These are phyloP conservation scores for Colistium nudipinnis DNA, from an alignment of 2,113 vertebrate species.

Conservation along the genomic window DNA sequence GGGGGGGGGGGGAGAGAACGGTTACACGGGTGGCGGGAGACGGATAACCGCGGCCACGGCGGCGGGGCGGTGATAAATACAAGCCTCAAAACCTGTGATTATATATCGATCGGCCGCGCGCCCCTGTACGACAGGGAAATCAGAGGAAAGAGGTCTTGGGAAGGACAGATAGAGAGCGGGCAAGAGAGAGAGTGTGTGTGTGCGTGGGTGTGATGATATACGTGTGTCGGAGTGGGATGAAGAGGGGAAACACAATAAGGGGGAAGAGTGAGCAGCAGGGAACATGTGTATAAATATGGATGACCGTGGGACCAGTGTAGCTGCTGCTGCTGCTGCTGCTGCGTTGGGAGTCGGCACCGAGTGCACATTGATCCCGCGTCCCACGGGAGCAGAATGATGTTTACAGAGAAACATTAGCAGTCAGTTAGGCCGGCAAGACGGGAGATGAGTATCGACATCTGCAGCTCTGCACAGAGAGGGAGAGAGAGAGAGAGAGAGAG, in stretches of 20 bases:
- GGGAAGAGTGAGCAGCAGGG: constrained; percentile 37
- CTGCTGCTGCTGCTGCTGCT: constrained; percentile 25
- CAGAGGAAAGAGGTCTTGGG: constrained; percentile 46
- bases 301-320: constrained; percentile 37
- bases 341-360: constrained; percentile 34
- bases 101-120: constrained; percentile 68
- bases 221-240: constrained; percentile 47
- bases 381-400: constrained; percentile 61
- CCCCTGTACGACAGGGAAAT: constrained; percentile 68
- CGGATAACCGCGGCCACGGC: constrained; percentile 44
- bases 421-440: constrained; percentile 59
- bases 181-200: constrained; percentile 13
- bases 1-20: neutral
- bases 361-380: constrained; percentile 65
- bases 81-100: constrained; percentile 70
- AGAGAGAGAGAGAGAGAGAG: no score
- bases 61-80: constrained; percentile 50
- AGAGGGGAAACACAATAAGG: constrained; percentile 40
- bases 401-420: constrained; percentile 76
- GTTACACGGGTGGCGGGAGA: constrained; percentile 52
- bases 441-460: constrained; percentile 74
- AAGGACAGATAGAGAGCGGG: constrained; percentile 1
- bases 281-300: constrained; percentile 69
- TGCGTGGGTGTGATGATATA: constrained; percentile 8
- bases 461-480: constrained; percentile 34